phyloP scores from a whole-genome alignment of 2,797 vertebrate genomes.

The Synaphobranchus kaupii region DNA sequence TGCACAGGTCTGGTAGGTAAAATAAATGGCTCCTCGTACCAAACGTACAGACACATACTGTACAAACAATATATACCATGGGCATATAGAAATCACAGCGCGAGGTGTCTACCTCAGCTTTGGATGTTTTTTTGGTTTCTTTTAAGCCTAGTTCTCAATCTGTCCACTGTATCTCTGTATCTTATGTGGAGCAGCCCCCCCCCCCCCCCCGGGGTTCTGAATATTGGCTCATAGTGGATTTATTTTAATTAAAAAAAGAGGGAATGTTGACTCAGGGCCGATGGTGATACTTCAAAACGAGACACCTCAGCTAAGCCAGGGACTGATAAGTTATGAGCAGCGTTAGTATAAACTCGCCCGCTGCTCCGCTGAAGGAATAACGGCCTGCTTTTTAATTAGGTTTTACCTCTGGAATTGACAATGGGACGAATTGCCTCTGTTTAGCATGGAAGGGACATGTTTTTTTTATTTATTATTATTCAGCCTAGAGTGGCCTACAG shows the following conservation, averaged over 20 bases:
- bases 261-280: conserved; percentile 66
- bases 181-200: conserved; percentile 50
- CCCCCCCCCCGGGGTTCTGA: conserved; percentile 61
- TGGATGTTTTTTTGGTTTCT: conserved; percentile 56
- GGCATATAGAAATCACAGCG: conserved; percentile 65
- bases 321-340: conserved; percentile 51
- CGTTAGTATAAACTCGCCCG: conserved; percentile 43
- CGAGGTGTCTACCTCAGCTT: conserved; percentile 57
- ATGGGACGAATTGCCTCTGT: conserved; percentile 42
- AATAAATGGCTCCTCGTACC: conserved; percentile 38
- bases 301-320: conserved; percentile 42
- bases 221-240: conserved; percentile 74
- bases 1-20: neutral
- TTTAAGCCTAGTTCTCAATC: conserved; percentile 57
- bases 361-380: conserved; percentile 44
- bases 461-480: neutral
- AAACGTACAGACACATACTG: conserved; percentile 60
- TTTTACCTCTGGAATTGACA: conserved; percentile 36
- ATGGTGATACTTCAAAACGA: conserved; percentile 58
- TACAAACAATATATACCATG: conserved; percentile 65
- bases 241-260: conserved; percentile 79
- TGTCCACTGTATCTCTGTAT: conserved; percentile 59
- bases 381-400: conserved; percentile 48
- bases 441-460: neutral
- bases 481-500: neutral